phyloP scores from a whole-genome alignment of 2,888 invertebrate species.

The Bombylius discolor region DNA sequence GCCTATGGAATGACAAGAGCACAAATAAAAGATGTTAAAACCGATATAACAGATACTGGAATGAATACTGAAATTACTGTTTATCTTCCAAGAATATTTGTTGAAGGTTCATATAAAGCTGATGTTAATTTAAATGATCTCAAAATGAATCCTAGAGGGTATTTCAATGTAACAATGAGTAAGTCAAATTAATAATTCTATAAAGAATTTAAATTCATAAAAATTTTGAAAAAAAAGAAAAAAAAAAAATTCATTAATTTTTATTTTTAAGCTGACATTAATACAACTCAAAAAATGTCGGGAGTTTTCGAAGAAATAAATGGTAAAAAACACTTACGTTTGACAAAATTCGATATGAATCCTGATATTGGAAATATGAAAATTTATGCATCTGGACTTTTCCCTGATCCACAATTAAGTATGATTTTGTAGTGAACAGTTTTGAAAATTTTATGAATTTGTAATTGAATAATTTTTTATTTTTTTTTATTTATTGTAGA shows the following conservation, averaged over 20 bases:
- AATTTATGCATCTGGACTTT: constrained; percentile 44
- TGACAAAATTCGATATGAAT: constrained; percentile 46
- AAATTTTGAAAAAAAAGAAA: no score
- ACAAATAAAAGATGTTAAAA: constrained; percentile 44
- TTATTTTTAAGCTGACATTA: constrained; percentile 39
- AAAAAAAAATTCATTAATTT: neutral
- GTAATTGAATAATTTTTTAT: neutral
- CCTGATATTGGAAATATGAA: constrained; percentile 52
- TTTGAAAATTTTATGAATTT: neutral
- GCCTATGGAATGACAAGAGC: constrained; percentile 43
- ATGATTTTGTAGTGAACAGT: constrained; percentile 34
- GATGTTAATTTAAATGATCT: constrained; percentile 48
- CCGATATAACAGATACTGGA: constrained; percentile 40
- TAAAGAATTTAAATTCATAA: no score
- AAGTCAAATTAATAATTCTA: constrained; percentile 22
- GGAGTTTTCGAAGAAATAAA: constrained; percentile 44
- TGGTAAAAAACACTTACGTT: constrained; percentile 41
- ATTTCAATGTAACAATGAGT: constrained; percentile 48
- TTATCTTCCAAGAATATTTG: constrained; percentile 40
- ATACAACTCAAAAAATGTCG: constrained; percentile 43
- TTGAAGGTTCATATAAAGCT: constrained; percentile 48
- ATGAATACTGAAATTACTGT: constrained; percentile 47
- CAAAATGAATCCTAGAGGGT: constrained; percentile 46
- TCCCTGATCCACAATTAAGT: constrained; percentile 52
- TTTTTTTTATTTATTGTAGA: constrained; percentile 17